Evolutionary conservation across 1,140 invertebrate species (phyloP), one percentile per base, ranked within the genome.

Genomic region (Cyclargus thomasi): DNA sequence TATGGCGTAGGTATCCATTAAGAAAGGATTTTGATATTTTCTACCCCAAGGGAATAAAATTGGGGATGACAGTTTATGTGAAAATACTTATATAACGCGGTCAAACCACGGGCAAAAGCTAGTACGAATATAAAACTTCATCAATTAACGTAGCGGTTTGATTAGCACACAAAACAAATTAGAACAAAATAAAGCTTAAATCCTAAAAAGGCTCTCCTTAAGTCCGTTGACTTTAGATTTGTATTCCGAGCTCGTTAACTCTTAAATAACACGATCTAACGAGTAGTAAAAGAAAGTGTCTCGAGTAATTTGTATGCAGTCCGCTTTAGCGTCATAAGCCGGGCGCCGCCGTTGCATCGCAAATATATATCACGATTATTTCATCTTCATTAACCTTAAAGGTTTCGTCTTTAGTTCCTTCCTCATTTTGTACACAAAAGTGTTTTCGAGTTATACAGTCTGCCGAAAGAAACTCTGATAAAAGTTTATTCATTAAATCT

Each of bases 231-330:
- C 39, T 47, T 47, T 47, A 11, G 39, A 59, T 59, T 59, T 59
- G 17, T 59, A 59, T 59, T 59, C 55, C 7, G 53, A 55, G n/a
- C 53, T 59, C 17, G 55, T 59, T 59, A 59, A 11, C 17, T 59
- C 55, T 59, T 59, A 59, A 59, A 67, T 68, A 67, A 72, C 66
- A 68, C 63, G 63, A 66, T 18, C 68, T 70, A 68, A 68, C 66
- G 67, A 71, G 76, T 68, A 75, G 74, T 80, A 78, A 82, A 83
- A 79, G 79, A 83, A 85, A 86, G 82, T 83, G 70, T 62, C 70
- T 75, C 73, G 74, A 72, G 70, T 73, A 71, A 84, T 86, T 83
- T 78, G 80, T 83, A 86, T 85, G 78, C 83, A 67, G 76, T 73
- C 70, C 59, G 53, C 73, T 74, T 36, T 63, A 62, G 66, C 71